phyloP scores from a whole-genome alignment of 2,888 invertebrate species.

The Microctonus aethiopoides region DNA sequence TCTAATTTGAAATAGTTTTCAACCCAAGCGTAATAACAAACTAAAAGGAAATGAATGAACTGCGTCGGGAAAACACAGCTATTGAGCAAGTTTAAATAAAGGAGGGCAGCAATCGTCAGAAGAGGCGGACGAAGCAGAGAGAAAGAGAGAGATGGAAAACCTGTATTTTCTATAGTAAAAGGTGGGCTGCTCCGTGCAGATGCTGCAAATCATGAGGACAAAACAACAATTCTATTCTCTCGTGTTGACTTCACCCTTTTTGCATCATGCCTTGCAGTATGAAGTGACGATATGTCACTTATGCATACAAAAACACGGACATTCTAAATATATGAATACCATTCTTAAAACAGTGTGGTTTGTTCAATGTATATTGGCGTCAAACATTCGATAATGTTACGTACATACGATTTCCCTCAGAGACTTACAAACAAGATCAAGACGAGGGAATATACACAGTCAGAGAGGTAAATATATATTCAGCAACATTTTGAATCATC shows the following conservation, averaged over 20 bases:
- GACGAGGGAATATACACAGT: too few species aligned
- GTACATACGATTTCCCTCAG: too few species aligned
- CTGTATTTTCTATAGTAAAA: neutral
- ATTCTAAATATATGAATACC: neutral
- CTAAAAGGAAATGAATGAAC: neutral
- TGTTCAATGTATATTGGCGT: too few species aligned
- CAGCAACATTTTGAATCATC: too few species aligned
- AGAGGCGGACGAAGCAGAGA: neutral
- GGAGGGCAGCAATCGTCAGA: neutral
- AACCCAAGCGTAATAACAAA: neutral
- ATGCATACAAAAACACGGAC: neutral
- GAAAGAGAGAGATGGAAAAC: neutral
- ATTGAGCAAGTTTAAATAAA: neutral
- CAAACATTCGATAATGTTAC: too few species aligned
- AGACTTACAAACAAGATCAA: too few species aligned
- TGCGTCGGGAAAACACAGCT: neutral
- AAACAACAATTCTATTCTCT: slow-evolving; percentile 57
- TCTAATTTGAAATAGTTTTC: too few species aligned
- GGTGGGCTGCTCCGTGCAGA: slow-evolving; percentile 59
- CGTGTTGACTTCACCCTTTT: slow-evolving; percentile 51
- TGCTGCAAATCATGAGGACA: slow-evolving; percentile 64
- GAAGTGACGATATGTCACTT: neutral
- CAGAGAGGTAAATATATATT: too few species aligned
- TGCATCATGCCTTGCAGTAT: neutral
- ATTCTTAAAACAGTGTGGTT: neutral